phyloP scores from a whole-genome alignment of 2,888 invertebrate species.

The Nephrotoma guestfalica region DNA sequence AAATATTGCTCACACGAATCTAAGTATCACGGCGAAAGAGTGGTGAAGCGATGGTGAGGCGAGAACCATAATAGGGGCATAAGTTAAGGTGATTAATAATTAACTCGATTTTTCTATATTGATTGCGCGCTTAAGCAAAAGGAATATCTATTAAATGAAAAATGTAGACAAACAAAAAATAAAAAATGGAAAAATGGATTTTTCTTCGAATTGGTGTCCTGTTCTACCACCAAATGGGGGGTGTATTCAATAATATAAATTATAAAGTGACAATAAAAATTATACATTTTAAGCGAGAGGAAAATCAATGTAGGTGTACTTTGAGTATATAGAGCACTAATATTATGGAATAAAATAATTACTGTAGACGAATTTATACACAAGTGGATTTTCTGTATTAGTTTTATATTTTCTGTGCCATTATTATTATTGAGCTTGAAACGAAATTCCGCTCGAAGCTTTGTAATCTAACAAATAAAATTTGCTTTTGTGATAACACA shows the following conservation, averaged over 20 bases:
- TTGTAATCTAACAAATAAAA: neutral
- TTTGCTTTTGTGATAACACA: neutral
- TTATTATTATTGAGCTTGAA: no score
- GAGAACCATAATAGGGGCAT: no score
- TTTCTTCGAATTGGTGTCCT: neutral
- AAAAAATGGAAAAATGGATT: neutral
- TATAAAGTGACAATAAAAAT: neutral
- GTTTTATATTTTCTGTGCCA: no score
- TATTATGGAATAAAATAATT: no score
- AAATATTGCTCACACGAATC: no score
- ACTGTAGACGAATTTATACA: no score
- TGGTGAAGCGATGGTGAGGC: no score
- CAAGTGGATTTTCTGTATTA: no score
- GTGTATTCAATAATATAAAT: neutral
- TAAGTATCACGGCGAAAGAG: no score
- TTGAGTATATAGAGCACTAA: no score
- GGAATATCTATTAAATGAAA: neutral
- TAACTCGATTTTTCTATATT: neutral
- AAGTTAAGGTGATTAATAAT: neutral
- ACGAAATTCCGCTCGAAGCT: neutral
- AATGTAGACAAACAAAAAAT: neutral
- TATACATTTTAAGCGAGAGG: no score
- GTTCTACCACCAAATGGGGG: neutral
- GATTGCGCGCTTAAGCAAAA: neutral
- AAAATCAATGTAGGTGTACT: no score